Conservation (phyloP, 2,113 vertebrate genomes). For the Paradoxurus hermaphroditus region DNA sequence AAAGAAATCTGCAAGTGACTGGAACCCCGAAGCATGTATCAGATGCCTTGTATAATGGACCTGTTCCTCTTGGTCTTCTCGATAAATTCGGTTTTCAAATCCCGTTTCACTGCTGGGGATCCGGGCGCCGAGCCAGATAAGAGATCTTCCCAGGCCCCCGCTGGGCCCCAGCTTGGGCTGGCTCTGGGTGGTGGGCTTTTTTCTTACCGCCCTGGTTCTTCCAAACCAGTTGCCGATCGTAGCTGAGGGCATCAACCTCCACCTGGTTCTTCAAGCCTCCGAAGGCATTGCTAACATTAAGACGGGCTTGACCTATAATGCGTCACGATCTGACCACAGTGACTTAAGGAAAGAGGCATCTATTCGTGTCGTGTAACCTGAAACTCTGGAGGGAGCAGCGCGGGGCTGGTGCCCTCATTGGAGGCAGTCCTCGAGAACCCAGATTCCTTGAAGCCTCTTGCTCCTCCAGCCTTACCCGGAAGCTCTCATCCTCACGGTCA, state of each 20-base stretch:
- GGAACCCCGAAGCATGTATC: neutral
- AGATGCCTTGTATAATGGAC: neutral
- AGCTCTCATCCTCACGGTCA: neutral
- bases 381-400: neutral
- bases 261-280: neutral
- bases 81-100: too few relatives aligned
- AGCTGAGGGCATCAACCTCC: neutral
- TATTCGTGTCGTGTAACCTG: fast-evolving
- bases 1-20: neutral
- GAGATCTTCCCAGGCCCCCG: neutral
- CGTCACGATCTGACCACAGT: neutral
- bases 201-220: neutral
- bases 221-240: neutral
- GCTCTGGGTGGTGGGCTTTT: neutral
- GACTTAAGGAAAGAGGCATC: neutral
- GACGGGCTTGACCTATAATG: neutral
- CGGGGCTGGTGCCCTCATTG: neutral
- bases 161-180: too few relatives aligned
- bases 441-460: neutral
- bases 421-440: neutral
- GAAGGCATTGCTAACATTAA: neutral
- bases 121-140: neutral
- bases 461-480: neutral
- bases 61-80: neutral
- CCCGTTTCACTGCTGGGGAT: neutral